Evolutionary conservation across 2,888 invertebrate species (phyloP), one percentile per base, ranked within the genome.

Genomic region (Rhodophaea formosa): DNA sequence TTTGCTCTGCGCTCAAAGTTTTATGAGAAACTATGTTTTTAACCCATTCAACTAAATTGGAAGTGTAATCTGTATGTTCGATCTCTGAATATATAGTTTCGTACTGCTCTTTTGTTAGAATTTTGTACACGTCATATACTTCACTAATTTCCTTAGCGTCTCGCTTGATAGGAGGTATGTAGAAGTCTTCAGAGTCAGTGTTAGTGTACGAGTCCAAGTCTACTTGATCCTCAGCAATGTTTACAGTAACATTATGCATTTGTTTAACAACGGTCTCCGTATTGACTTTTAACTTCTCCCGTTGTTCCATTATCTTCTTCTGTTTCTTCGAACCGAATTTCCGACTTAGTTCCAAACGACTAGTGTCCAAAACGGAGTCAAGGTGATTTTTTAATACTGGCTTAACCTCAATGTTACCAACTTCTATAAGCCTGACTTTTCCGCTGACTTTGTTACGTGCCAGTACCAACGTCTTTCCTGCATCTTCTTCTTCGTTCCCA

Each of bases 281-380:
- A 61, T 94, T 92, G 0, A 93, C 79, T 71, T 93, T 92, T 53
- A 94, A 72, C 70, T 91, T 92, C 70, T 94, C 94, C 0, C 74
- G 77, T n/a, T 94, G 93, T 65, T 94, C 94, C 60, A 93, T 92
- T 52, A 79, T 78, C 64, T 93, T 79, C 71, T 93, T 94, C 0
- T 86, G 84, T 69, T 88, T 93, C 63, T 95, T 94, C 0, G 94
- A 94, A 1, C 94, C 94, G 70, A 95, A 95, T 63, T 93, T 91
- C 67, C 93, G 93, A 51, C 93, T 93, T 0, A 95, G 76, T 55
- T 90, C 90, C 17, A 86, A 69, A 46, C 74, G 68, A 16, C 80
- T 86, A 0, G 77, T 81, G 15, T 89, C 84, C 0, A 75, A 56
- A 0, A 66, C 32, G 7, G 76, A 55, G 7, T 77, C 71, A 1